Conservation (phyloP, 2,888 invertebrate genomes). For the Myathropa florea region DNA sequence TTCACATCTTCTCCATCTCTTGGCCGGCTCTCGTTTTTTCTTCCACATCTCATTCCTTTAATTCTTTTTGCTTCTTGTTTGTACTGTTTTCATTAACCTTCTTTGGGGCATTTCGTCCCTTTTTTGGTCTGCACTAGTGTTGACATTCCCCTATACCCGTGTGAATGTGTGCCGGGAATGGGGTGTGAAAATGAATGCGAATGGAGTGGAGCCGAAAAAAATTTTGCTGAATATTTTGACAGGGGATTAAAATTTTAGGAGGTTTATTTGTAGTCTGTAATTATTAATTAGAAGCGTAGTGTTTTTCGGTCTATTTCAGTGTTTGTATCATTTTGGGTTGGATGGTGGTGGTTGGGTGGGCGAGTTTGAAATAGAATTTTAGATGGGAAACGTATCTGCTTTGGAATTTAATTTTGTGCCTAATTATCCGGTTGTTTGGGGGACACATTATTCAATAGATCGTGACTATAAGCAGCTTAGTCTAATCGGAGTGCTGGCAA, state of each 20-base stretch:
- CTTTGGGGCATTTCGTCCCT: constrained; percentile 24
- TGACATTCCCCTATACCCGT: constrained; percentile 33
- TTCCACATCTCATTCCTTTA: not conserved
- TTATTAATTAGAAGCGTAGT: constrained; percentile 30
- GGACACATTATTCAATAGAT: not conserved
- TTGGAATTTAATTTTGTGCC: not conserved
- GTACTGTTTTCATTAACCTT: constrained; percentile 65
- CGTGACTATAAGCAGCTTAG: not conserved
- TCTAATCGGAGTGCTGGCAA: not conserved
- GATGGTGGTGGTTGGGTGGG: not conserved
- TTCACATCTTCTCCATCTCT: not conserved
- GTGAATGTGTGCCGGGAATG: not conserved
- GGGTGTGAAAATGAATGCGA: constrained; percentile 16
- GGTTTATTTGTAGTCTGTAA: constrained; percentile 40
- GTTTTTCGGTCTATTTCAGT: not conserved
- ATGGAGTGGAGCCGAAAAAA: not conserved
- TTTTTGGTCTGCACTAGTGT: constrained; percentile 11
- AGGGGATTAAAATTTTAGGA: constrained; percentile 37
- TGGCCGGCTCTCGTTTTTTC: not conserved
- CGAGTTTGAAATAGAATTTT: not conserved
- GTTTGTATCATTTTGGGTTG: not conserved
- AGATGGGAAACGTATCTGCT: not conserved
- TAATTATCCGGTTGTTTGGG: constrained; percentile 1
- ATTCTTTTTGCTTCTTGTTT: constrained; percentile 16
- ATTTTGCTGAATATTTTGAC: constrained; percentile 46